phyloP scores from a whole-genome alignment of 2,888 invertebrate species.

The Lordiphosa andalusiaca region DNA sequence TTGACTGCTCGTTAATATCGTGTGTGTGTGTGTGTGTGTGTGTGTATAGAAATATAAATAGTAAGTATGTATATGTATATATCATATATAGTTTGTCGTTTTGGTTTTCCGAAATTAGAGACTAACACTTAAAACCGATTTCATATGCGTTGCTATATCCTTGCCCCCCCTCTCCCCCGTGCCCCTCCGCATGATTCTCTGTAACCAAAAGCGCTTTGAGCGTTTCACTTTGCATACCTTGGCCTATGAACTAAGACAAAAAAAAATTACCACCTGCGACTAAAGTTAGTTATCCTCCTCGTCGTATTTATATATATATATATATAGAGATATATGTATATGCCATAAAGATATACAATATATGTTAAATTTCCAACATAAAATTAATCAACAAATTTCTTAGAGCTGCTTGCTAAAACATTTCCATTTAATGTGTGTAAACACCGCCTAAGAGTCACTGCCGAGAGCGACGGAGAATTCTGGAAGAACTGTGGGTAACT shows the following conservation, averaged over 20 bases:
- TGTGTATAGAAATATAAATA: conserved; percentile 59
- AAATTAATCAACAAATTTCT: conserved; percentile 70
- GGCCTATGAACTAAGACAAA: conserved; percentile 47
- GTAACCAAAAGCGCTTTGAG: conserved; percentile 63
- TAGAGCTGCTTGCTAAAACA: conserved; percentile 47
- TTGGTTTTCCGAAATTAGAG: conserved; percentile 44
- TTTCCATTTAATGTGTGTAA: conserved; percentile 10
- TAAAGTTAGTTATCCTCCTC: conserved; percentile 28
- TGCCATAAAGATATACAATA: conserved; percentile 20
- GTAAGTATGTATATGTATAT: conserved; percentile 48
- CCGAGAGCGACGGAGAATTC: neutral
- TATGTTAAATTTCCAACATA: conserved; percentile 51
- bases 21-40: conserved; percentile 25
- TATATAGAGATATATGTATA: conserved; percentile 22
- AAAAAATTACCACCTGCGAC: conserved; percentile 40
- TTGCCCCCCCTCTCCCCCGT: too few relatives aligned
- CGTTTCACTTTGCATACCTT: conserved; percentile 55
- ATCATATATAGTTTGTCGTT: conserved; percentile 24
- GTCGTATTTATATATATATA: conserved; percentile 22
- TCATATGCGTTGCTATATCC: conserved; percentile 73
- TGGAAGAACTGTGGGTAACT: conserved; percentile 2
- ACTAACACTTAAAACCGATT: conserved; percentile 68
- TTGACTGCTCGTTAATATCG: conserved; percentile 62
- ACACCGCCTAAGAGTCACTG: neutral
- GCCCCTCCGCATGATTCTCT: too few relatives aligned